Evolutionary conservation across 2,113 vertebrate genomes (phyloP), one percentile per base, ranked within the genome.

Genomic region (Egretta garzetta): DNA sequence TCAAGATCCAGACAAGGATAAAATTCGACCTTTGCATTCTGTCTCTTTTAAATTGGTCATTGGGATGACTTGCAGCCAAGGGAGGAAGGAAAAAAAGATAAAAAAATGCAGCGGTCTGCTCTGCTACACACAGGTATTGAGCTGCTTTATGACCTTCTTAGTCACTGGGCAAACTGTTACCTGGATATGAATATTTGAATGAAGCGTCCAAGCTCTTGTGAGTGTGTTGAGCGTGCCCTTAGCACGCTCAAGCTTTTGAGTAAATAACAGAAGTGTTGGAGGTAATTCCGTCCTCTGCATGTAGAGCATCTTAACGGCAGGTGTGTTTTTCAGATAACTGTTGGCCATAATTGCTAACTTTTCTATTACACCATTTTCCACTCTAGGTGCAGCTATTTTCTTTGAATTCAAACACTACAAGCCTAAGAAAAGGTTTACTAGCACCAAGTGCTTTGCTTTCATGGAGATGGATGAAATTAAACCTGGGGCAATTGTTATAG

Each of bases 401-500:
- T 99, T 99, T 98, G 99, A 99, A 98, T 99, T 99, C 98, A 99
- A 99, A 98, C 99, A 99, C 99, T 99, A 99, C 99, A 99, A 99
- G 97, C 99, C 99, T 85, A 99, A 99, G 96, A 99, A 99, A 95
- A 98, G 98, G 93, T 99, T 99, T 95, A 99, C 99, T 97, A 99
- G 99, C 98, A 99, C 99, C 93, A 99, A 99, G 96, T 99, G 99
- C 98, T 99, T 99, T 96, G 99, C 99, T 80, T 99, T 99, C 97
- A 99, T 99, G 99, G 99, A 99, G 98, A 99, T 99, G 99, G 99
- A 99, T 80, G 99, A 99, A 97, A 99, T 99, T 97, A 99, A 99
- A 96, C 98, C 99, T 5, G 99, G 99, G 86, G 98, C 99, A 56
- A 99, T 99, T 53, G 99, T 99, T 39, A 99, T 99, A 96, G 99